phyloP scores from a whole-genome alignment of 1,140 invertebrate genomes.

The Acromyrmex heyeri region DNA sequence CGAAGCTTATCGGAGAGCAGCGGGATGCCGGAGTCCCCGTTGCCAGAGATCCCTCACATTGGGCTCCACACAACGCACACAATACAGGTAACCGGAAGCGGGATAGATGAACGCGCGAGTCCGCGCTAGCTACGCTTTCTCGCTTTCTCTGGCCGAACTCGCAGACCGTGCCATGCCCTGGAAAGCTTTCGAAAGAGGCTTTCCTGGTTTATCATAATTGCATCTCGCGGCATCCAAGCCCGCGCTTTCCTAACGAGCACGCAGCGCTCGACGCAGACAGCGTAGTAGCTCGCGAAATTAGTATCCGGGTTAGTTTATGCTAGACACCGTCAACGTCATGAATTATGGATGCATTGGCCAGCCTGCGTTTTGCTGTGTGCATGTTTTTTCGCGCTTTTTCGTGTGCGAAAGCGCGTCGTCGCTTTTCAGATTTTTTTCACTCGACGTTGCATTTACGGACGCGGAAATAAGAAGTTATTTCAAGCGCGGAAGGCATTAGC shows the following conservation, averaged over 20 bases:
- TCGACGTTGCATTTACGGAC: not conserved
- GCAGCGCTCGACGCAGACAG: not conserved
- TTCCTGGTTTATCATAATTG: constrained; percentile 83
- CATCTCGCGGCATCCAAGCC: constrained; percentile 77
- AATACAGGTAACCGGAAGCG: constrained; percentile 69
- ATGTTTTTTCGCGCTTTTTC: constrained; percentile 34
- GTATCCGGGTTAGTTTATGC: constrained; percentile 47
- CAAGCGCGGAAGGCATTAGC: not conserved
- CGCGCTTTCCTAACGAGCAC: constrained; percentile 55
- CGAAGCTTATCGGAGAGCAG: constrained; percentile 61
- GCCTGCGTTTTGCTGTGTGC: not conserved
- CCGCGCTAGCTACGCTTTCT: constrained; percentile 31
- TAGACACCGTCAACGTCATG: not conserved
- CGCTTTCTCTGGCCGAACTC: constrained; percentile 28
- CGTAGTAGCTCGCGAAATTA: constrained; percentile 63
- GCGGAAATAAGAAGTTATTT: not conserved
- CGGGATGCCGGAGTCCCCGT: not conserved
- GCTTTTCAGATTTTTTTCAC: constrained; percentile 25
- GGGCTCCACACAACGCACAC: constrained; percentile 2
- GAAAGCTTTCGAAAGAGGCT: constrained; percentile 78
- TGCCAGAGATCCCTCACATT: too few relatives aligned
- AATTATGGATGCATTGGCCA: constrained; percentile 51
- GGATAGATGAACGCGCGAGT: constrained; percentile 72
- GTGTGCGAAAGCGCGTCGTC: constrained; percentile 2
- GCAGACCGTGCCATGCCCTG: constrained; percentile 40